These are phyloP conservation scores for Brachyptera putata DNA, from an alignment of 2,888 invertebrate species.

Conservation along the genomic window DNA sequence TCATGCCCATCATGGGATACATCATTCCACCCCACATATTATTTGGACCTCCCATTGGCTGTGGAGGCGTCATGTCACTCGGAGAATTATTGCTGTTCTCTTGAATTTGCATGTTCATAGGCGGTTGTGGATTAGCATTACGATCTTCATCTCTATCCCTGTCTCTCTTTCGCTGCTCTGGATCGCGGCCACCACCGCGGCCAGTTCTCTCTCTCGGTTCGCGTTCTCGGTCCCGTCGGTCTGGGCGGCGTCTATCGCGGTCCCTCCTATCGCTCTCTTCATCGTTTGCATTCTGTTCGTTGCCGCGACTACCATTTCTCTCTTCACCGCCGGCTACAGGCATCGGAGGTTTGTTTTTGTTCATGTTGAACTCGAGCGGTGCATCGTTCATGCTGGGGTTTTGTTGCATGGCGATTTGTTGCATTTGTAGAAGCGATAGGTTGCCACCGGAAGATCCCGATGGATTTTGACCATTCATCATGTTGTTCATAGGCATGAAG, in stretches of 20 bases:
- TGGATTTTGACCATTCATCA: constrained; percentile 23
- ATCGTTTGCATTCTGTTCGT: not conserved
- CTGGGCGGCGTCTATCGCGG: constrained; percentile 29
- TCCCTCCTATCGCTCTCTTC: constrained; percentile 24
- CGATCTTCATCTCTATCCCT: constrained; percentile 27
- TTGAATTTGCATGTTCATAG: too few species aligned
- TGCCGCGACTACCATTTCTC: constrained; percentile 20
- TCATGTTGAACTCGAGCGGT: constrained; percentile 59
- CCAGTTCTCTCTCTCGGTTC: constrained; percentile 35
- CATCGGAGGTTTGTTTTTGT: constrained; percentile 57
- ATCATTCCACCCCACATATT: constrained; percentile 40
- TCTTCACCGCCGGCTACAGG: constrained; percentile 40
- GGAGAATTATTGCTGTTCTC: constrained; percentile 13
- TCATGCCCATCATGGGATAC: constrained; percentile 41
- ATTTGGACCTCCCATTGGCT: constrained; percentile 25
- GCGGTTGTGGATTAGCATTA: not conserved
- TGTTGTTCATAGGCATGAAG: constrained; percentile 39
- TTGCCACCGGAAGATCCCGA: constrained; percentile 15
- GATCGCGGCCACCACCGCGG: not conserved
- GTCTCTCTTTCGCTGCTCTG: constrained; percentile 33
- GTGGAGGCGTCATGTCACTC: constrained; percentile 12
- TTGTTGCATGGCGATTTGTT: constrained; percentile 42
- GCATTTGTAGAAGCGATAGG: constrained; percentile 26
- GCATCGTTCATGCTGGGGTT: constrained; percentile 55
- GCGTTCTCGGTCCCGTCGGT: constrained; percentile 33